These are phyloP conservation scores for Drosophila formosana DNA, from an alignment of 2,888 invertebrate species.

Conservation along the genomic window DNA sequence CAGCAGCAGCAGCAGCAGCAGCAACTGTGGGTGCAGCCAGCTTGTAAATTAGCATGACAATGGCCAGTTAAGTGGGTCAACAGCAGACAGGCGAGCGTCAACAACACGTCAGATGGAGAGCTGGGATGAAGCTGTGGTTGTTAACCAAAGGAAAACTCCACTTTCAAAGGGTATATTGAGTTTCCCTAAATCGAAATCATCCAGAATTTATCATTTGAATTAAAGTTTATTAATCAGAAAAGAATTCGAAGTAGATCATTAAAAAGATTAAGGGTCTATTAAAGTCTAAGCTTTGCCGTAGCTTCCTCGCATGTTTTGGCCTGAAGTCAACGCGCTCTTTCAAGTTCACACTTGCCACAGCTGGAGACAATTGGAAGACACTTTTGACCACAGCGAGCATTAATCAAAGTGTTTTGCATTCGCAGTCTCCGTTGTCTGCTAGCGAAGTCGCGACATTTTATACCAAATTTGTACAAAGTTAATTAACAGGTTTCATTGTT, in stretches of 20 bases:
- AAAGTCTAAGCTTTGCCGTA: too few species aligned
- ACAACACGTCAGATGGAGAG: slow-evolving; percentile 1
- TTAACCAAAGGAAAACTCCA: neutral
- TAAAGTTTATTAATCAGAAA: too few species aligned
- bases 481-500: slow-evolving; percentile 78
- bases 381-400: slow-evolving; percentile 54
- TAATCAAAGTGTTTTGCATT: slow-evolving; percentile 64
- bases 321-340: slow-evolving; percentile 68
- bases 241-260: too few species aligned
- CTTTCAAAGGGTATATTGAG: too few species aligned
- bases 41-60: slow-evolving; percentile 76
- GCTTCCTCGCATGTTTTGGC: too few species aligned
- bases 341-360: slow-evolving; percentile 62
- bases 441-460: slow-evolving; percentile 60
- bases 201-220: too few species aligned
- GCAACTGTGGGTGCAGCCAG: slow-evolving; percentile 57
- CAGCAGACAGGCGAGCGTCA: slow-evolving; percentile 29
- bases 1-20: slow-evolving; percentile 32
- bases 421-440: slow-evolving; percentile 24
- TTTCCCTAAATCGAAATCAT: too few species aligned
- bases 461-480: slow-evolving; percentile 74
- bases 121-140: neutral
- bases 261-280: too few species aligned
- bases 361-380: slow-evolving; percentile 36
- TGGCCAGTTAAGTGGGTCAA: slow-evolving; percentile 67